A percentile compares a stretch with the other conserved stretches of the same genome.
phyloP scores from a whole-genome alignment of 2,113 vertebrate genomes.

The Syngnathus scovelli region DNA sequence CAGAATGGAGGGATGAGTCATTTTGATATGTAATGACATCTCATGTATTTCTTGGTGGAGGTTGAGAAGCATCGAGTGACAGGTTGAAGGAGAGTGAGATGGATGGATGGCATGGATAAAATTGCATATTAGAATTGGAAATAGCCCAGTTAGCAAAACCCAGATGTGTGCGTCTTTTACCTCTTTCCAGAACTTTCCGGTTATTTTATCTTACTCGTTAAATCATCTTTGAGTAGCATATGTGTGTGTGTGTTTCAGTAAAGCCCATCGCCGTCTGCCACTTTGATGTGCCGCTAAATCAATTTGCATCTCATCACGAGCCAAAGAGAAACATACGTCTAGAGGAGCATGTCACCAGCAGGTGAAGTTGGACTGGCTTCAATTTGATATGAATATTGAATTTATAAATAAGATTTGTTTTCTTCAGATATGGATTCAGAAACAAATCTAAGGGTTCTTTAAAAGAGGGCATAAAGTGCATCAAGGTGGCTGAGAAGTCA shows the following conservation, averaged over 20 bases:
- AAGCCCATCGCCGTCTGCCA: constrained; percentile 21
- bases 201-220: constrained; percentile 38
- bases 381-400: too few relatives aligned
- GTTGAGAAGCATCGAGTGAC: background rate
- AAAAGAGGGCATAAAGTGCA: background rate
- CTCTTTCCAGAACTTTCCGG: constrained; percentile 9
- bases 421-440: background rate
- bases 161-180: background rate
- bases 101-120: constrained; percentile 2
- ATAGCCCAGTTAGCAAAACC: background rate
- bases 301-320: constrained; percentile 42
- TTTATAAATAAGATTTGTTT: background rate
- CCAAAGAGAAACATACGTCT: constrained; percentile 34
- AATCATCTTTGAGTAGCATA: constrained; percentile 30
- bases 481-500: background rate
- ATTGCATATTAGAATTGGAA: constrained; percentile 9
- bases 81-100: constrained; percentile 4
- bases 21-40: constrained; percentile 6
- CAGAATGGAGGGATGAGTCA: background rate
- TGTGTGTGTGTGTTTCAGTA: background rate
- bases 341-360: constrained; percentile 8
- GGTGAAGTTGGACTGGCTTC: background rate
- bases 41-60: constrained; percentile 20
- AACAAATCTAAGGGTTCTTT: background rate
- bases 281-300: constrained; percentile 53